Percentiles rank a stretch among this genome's conserved stretches.
Evolutionary conservation across 2,113 vertebrate species (phyloP).

Genomic region (Epinephelus moara): DNA sequence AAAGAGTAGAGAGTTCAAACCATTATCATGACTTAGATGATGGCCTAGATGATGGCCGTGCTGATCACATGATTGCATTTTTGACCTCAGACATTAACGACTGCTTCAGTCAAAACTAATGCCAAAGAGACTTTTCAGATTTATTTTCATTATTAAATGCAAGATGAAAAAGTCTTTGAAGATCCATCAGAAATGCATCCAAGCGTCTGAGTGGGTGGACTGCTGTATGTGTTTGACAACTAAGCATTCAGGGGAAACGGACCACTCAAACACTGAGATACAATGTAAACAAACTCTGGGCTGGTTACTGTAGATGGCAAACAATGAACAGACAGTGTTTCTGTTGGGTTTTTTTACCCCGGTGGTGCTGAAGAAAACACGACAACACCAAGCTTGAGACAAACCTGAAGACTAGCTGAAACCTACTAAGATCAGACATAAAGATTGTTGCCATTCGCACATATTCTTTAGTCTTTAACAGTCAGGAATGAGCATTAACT

Average conservation of each 20-base stretch:
- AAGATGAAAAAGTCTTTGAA: neutral
- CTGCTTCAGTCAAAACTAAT: too few relatives aligned
- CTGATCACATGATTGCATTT: too few relatives aligned
- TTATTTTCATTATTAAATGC: neutral
- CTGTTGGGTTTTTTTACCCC: neutral
- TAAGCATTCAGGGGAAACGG: neutral
- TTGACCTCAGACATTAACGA: too few relatives aligned
- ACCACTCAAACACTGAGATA: neutral
- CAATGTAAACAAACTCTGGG: neutral
- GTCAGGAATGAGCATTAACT: neutral
- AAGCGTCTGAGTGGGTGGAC: neutral
- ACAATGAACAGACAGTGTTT: neutral
- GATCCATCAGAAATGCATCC: neutral
- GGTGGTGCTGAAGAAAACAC: neutral
- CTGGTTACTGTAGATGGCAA: neutral
- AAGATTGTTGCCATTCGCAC: neutral
- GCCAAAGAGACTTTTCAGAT: neutral
- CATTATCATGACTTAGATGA: too few relatives aligned
- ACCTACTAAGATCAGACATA: neutral
- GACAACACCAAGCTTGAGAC: neutral
- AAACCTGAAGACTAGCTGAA: neutral
- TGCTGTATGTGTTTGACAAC: neutral
- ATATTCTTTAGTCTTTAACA: neutral
- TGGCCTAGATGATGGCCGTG: too few relatives aligned
- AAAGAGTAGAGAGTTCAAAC: too few relatives aligned